Evolutionary conservation across 2,797 vertebrate genomes (phyloP).

Genomic region (Philypnodon macrostomus): DNA sequence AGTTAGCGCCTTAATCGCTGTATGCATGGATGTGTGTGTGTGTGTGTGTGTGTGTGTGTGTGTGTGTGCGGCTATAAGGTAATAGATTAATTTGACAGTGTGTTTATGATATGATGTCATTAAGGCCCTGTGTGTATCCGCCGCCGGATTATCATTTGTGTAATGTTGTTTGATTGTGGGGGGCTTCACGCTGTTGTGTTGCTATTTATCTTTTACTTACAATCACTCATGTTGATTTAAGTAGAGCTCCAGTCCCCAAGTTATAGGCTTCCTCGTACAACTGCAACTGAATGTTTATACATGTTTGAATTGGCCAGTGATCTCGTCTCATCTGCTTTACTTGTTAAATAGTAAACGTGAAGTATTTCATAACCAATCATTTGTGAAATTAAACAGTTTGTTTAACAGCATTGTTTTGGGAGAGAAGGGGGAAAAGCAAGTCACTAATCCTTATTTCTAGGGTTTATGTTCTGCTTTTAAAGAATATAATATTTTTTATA

Average conservation of each 20-base stretch:
- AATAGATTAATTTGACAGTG: conserved; percentile 64
- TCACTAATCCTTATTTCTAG: no score
- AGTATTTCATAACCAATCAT: no score
- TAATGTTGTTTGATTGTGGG: conserved; percentile 35
- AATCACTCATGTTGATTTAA: conserved; percentile 11
- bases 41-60: conserved; percentile 36
- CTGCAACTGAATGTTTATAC: not conserved
- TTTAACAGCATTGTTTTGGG: no score
- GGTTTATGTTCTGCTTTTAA: no score
- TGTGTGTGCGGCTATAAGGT: conserved; percentile 50
- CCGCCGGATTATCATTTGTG: conserved; percentile 53
- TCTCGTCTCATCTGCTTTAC: no score
- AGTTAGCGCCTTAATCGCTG: conserved; percentile 61
- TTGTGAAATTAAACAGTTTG: no score
- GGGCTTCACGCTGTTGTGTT: conserved; percentile 27
- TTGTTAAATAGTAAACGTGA: no score
- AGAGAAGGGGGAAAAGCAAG: no score
- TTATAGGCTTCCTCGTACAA: not conserved
- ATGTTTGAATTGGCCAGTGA: not conserved
- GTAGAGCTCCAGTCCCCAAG: conserved; percentile 6
- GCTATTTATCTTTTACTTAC: conserved; percentile 10
- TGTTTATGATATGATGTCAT: conserved; percentile 69
- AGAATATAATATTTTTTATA: no score
- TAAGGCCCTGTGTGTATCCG: conserved; percentile 51
- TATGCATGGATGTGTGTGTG: conserved; percentile 31